Evolutionary conservation across 2,797 vertebrate genomes (phyloP), one percentile per base, ranked within the genome.

Genomic region (Phrynocephalus forsythii): DNA sequence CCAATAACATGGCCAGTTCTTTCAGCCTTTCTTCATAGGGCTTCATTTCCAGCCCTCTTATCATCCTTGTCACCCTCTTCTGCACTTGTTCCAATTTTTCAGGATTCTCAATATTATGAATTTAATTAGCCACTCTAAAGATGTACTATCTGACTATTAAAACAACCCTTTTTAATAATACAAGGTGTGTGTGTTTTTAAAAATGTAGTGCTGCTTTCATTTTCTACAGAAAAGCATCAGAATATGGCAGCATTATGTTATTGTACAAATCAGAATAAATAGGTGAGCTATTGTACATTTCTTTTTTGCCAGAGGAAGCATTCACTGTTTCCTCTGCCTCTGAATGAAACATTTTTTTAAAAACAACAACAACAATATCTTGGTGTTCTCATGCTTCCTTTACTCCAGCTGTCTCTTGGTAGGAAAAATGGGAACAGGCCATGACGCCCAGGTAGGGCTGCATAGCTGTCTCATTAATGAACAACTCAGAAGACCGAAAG

Each of bases 401-500:
- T 79, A 75, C 56, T 82, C 60, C 80, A 87, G 48, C 71, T 60
- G 26, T 1, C 22, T 86, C 28, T 3, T 30, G 38, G 68, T 87
- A 89, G 85, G 3, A 83, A 78, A 82, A 33, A 88, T 71, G n/a
- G 50, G 2, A 86, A 92, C 88, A 79, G 10, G 76, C 85, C 66
- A 67, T 48, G 77, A 44, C 71, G 87, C 30, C 18, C 90, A 33
- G 67, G 52, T 2, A 9, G 0, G 0, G 22, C 56, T n/a, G 33
- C 72, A 89, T 87, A 88, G 56, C 68, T 3, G 38, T 22, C 26
- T 48, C 66, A 66, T 88, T 72, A 84, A 0, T 89, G 72, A 10
- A 68, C 3, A 63, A 56, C 18, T 63, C 60, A 63, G 60, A 63
- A 15, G 18, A 63, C 18, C 16, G 60, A 63, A 63, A 18, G 60